These are phyloP conservation scores for Chalcosyrphus nemorum DNA, from an alignment of 2,888 invertebrate genomes.

Conservation along the genomic window DNA sequence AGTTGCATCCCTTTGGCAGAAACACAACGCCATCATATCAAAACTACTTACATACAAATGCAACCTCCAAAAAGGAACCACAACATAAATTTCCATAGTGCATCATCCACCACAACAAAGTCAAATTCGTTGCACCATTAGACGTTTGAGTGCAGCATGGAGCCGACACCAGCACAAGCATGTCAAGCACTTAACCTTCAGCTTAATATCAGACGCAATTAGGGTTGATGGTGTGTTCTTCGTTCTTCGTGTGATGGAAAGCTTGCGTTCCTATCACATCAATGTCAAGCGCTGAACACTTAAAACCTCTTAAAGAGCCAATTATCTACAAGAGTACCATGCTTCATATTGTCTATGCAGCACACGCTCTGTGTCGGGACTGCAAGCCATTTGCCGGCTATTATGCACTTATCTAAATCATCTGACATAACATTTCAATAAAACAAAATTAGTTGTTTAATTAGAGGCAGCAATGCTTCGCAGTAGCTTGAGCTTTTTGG, in stretches of 20 bases:
- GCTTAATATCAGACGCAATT: slow-evolving; percentile 46
- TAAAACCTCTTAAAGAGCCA: slow-evolving; percentile 29
- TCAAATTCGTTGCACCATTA: slow-evolving; percentile 1
- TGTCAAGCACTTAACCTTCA: slow-evolving; percentile 64
- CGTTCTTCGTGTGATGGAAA: slow-evolving; percentile 46
- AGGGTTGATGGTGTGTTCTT: slow-evolving; percentile 36
- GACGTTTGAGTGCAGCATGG: slow-evolving; percentile 46
- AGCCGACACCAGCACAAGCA: slow-evolving; percentile 21
- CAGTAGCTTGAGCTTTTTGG: not conserved
- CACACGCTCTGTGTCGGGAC: not conserved
- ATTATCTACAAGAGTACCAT: slow-evolving; percentile 26
- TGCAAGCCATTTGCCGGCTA: slow-evolving; percentile 20
- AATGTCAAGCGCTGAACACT: slow-evolving; percentile 54
- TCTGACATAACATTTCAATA: not conserved
- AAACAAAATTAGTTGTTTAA: not conserved
- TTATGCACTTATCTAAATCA: slow-evolving; percentile 17
- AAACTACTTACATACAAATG: no score
- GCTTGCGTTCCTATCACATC: slow-evolving; percentile 37
- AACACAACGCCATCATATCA: no score
- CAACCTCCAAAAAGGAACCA: slow-evolving; percentile 17
- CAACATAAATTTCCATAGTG: slow-evolving; percentile 14
- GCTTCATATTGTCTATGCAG: not conserved
- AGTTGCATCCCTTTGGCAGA: no score
- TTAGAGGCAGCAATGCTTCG: not conserved
- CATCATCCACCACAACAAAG: slow-evolving; percentile 4